Evolutionary conservation across 2,888 invertebrate species (phyloP).

Genomic region (Brassicogethes aeneus): DNA sequence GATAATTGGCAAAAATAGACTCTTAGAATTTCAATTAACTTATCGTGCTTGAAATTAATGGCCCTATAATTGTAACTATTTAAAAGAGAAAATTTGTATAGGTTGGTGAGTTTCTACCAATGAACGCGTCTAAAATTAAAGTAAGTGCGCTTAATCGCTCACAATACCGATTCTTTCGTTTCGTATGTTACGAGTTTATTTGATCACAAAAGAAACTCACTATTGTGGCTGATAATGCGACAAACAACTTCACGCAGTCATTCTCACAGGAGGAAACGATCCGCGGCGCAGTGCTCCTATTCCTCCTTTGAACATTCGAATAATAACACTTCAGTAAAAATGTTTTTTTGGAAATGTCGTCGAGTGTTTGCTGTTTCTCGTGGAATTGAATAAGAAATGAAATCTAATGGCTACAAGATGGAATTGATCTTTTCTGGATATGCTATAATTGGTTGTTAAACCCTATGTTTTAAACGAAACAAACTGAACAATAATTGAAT

Average conservation of each 20-base stretch:
- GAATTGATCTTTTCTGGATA: background rate
- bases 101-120: no score
- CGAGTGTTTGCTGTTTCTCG: background rate
- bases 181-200: background rate
- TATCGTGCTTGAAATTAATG: no score
- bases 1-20: no score
- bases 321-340: conserved; percentile 1
- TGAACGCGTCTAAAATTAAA: no score
- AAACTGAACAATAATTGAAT: no score
- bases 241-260: background rate
- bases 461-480: no score
- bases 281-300: background rate
- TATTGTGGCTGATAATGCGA: background rate
- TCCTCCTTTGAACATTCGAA: background rate
- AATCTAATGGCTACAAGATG: background rate
- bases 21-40: no score
- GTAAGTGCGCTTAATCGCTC: no score
- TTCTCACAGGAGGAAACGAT: conserved; percentile 15
- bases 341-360: background rate
- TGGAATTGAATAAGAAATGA: background rate
- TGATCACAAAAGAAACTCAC: background rate
- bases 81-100: no score
- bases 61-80: no score
- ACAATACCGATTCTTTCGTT: background rate
- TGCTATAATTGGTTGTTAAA: no score